Evolutionary conservation across 2,888 invertebrate species (phyloP).

Genomic region (Epirrhoe tristata): DNA sequence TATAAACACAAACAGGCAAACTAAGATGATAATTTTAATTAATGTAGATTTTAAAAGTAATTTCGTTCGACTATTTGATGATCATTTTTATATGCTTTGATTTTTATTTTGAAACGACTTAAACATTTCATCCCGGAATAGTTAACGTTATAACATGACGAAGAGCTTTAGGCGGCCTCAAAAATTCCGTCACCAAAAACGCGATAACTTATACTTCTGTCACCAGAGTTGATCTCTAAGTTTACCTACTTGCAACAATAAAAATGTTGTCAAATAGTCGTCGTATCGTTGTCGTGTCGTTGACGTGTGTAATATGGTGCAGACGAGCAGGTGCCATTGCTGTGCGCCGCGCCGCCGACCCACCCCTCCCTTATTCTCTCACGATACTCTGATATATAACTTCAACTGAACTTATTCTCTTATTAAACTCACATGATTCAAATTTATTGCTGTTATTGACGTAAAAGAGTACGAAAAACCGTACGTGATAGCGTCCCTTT

Average conservation of each 20-base stretch:
- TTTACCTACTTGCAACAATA: too few relatives aligned
- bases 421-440: too few relatives aligned
- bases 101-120: background rate
- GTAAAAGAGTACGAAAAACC: too few relatives aligned
- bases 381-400: constrained; percentile 16
- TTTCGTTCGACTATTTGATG: constrained; percentile 24
- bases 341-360: constrained; percentile 63
- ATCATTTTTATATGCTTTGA: constrained; percentile 17
- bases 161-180: too few relatives aligned
- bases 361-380: constrained; percentile 26
- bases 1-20: constrained; percentile 18
- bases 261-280: constrained; percentile 32
- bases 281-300: constrained; percentile 54
- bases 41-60: constrained; percentile 19
- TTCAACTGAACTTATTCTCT: too few relatives aligned
- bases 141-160: too few relatives aligned
- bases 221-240: too few relatives aligned
- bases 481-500: too few relatives aligned
- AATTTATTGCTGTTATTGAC: too few relatives aligned
- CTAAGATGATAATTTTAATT: constrained; percentile 10
- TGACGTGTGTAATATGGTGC: constrained; percentile 53
- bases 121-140: too few relatives aligned
- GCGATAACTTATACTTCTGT: too few relatives aligned
- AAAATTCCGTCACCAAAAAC: too few relatives aligned
- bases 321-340: constrained; percentile 80